These are phyloP conservation scores for Bubo scandiacus DNA, from an alignment of 2,113 vertebrate species.

Conservation along the genomic window DNA sequence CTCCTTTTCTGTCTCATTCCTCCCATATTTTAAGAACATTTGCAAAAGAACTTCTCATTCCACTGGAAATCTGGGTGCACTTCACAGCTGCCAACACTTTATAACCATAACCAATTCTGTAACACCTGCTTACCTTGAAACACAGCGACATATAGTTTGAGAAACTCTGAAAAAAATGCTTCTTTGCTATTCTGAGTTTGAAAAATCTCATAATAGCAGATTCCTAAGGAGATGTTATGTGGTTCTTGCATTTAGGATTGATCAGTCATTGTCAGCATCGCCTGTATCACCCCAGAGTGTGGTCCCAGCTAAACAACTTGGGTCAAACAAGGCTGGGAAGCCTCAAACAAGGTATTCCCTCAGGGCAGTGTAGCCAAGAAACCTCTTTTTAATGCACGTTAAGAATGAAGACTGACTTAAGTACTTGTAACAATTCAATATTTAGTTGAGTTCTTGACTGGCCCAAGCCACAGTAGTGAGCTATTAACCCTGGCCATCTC, in stretches of 20 bases:
- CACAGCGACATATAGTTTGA: not conserved
- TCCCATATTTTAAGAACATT: not conserved
- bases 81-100: not conserved
- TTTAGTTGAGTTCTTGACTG: not conserved
- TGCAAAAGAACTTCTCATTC: not conserved
- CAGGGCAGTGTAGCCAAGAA: not conserved
- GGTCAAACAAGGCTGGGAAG: not conserved
- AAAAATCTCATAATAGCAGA: not conserved
- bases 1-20: not conserved
- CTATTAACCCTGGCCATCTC: not conserved
- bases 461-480: not conserved
- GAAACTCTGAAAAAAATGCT: not conserved
- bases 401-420: not conserved
- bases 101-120: rapidly evolving
- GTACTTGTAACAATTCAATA: not conserved
- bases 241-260: not conserved
- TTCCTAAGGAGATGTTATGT: not conserved
- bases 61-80: not conserved
- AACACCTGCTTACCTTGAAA: not conserved
- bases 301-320: not conserved
- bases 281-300: rapidly evolving
- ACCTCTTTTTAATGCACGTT: not conserved
- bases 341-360: not conserved
- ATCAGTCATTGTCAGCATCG: not conserved
- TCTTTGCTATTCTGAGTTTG: not conserved